Conservation (phyloP, 1,140 invertebrate species). For the Homarus americanus region DNA sequence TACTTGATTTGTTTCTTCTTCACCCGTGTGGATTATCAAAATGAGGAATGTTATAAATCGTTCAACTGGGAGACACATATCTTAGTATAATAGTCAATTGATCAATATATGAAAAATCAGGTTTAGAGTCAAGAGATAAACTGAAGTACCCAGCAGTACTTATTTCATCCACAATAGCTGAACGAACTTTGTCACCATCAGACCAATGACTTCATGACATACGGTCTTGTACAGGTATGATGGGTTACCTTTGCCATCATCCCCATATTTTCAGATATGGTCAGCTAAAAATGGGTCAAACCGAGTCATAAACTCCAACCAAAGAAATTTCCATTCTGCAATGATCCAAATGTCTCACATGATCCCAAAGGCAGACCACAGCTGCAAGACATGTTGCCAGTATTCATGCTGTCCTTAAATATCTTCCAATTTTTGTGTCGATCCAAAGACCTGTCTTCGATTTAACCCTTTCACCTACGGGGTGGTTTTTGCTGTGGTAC, state of each 20-base stretch:
- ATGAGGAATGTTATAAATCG: background rate
- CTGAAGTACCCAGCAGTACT: background rate
- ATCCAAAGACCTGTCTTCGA: too few species aligned
- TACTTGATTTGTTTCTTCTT: background rate
- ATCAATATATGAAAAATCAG: slow-evolving; percentile 8
- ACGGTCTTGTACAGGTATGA: too few species aligned
- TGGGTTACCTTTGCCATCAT: too few species aligned
- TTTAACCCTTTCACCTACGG: too few species aligned
- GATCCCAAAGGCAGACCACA: too few species aligned
- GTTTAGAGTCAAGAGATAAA: slow-evolving; percentile 1
- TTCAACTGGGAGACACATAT: background rate
- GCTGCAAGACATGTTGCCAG: too few species aligned
- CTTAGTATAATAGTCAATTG: background rate
- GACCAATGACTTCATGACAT: background rate
- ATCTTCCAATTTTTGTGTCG: too few species aligned
- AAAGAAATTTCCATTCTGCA: background rate
- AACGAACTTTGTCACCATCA: background rate
- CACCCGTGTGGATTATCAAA: background rate
- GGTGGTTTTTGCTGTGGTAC: too few species aligned
- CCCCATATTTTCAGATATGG: background rate
- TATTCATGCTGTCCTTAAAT: too few species aligned
- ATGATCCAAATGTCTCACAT: background rate
- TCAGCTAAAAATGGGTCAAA: background rate
- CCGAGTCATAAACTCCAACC: background rate
- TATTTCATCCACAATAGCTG: too few species aligned